Evolutionary conservation across 2,113 vertebrate species (phyloP).

Genomic region (Coptodon rendalli): DNA sequence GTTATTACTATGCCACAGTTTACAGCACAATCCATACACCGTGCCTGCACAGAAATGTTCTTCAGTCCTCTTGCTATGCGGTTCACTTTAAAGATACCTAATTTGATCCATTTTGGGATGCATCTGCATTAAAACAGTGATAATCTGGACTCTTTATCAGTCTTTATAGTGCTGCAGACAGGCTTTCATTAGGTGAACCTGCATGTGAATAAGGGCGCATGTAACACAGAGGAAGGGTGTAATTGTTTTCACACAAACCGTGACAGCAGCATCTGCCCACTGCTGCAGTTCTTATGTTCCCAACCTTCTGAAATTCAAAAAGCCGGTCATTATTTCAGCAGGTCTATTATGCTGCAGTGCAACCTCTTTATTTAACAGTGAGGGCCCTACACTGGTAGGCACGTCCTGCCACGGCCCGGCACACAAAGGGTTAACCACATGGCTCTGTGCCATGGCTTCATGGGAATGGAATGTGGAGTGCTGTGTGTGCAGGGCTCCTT

Average conservation of each 20-base stretch:
- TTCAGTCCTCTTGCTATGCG: background rate
- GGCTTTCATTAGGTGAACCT: constrained; percentile 43
- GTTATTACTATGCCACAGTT: constrained; percentile 61
- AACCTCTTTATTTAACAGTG: constrained; percentile 13
- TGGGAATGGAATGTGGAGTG: constrained; percentile 94
- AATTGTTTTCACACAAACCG: constrained; percentile 39
- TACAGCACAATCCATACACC: constrained; percentile 39
- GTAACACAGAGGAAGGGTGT: constrained; percentile 7
- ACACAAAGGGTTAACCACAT: constrained; percentile 64
- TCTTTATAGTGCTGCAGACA: constrained; percentile 6
- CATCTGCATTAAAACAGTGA: background rate
- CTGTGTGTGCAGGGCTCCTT: constrained; percentile 80
- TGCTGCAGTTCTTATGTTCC: constrained; percentile 8
- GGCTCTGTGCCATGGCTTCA: constrained; percentile 79
- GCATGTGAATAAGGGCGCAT: constrained; percentile 18
- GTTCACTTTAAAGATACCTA: constrained; percentile 6
- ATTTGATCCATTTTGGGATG: constrained; percentile 15
- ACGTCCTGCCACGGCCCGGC: constrained; percentile 40
- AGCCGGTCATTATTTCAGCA: constrained; percentile 32
- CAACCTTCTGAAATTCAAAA: constrained; percentile 15
- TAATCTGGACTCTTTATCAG: constrained; percentile 7
- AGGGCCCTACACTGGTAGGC: constrained; percentile 4
- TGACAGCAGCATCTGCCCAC: constrained; percentile 40
- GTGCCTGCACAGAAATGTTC: constrained; percentile 15
- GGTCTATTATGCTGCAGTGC: constrained; percentile 26